Conservation (phyloP, 2,113 vertebrate species). For the Pangasianodon hypophthalmus region DNA sequence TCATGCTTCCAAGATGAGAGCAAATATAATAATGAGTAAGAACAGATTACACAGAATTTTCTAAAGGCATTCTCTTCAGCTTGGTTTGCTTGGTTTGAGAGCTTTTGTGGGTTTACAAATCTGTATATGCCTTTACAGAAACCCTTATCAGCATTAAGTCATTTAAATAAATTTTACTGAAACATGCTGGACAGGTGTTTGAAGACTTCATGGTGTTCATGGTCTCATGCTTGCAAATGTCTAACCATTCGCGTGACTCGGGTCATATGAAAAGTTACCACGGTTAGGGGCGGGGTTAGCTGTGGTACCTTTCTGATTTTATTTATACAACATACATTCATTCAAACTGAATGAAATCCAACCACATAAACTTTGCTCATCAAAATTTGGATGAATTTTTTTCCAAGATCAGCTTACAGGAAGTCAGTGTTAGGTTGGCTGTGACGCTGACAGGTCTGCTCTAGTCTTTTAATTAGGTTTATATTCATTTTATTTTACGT, state of each 20-base stretch:
- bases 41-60: no score
- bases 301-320: neutral
- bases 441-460: neutral
- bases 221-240: neutral
- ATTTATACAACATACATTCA: neutral
- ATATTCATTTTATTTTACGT: neutral
- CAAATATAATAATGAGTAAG: no score
- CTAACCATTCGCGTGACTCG: neutral
- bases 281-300: neutral
- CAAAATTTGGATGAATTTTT: neutral
- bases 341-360: neutral
- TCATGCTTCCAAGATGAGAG: no score
- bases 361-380: neutral
- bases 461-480: neutral
- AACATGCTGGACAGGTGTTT: neutral
- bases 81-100: no score
- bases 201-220: neutral
- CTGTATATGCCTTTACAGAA: no score
- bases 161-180: conserved; percentile 6
- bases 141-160: neutral
- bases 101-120: neutral
- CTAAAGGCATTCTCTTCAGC: no score
- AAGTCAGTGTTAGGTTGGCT: neutral
- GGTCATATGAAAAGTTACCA: neutral
- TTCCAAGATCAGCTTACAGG: neutral